phyloP scores from a whole-genome alignment of 1,140 invertebrate genomes.

The Octopus sinensis region DNA sequence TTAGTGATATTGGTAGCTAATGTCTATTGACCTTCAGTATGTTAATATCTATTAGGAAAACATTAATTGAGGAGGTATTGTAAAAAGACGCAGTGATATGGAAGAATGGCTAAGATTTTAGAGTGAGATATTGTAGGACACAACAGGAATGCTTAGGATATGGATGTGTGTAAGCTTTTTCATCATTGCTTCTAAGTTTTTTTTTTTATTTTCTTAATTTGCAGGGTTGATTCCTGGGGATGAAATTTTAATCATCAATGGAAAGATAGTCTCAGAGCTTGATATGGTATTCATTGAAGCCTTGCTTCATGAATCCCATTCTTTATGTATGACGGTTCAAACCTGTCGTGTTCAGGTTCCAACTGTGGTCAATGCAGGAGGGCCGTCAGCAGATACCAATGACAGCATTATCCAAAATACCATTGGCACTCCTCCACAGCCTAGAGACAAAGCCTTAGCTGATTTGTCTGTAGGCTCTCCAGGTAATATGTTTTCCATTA shows the following conservation, averaged over 20 bases:
- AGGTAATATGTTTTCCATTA: background rate
- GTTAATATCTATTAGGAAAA: too few species aligned
- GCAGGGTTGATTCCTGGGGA: slow-evolving; percentile 93
- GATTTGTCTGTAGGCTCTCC: slow-evolving; percentile 93
- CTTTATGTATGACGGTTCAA: slow-evolving; percentile 95
- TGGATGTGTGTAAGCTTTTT: background rate
- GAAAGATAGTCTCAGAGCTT: slow-evolving; percentile 92
- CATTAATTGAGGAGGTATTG: too few species aligned
- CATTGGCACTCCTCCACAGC: slow-evolving; percentile 90
- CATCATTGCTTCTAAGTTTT: background rate
- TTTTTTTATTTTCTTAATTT: slow-evolving; percentile 33
- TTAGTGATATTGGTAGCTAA: too few species aligned
- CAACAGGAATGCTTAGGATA: too few species aligned
- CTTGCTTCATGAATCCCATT: slow-evolving; percentile 90
- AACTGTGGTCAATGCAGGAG: slow-evolving; percentile 32
- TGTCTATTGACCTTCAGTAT: too few species aligned
- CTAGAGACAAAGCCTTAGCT: slow-evolving; percentile 91
- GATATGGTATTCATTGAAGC: slow-evolving; percentile 98
- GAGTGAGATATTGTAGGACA: too few species aligned
- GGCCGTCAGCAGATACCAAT: slow-evolving; percentile 29
- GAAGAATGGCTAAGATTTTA: too few species aligned
- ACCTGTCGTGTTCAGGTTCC: slow-evolving; percentile 92
- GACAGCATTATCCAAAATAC: slow-evolving; percentile 93
- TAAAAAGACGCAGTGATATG: too few species aligned
- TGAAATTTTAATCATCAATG: slow-evolving; percentile 98